Percentiles rank a stretch among this genome's conserved stretches.
phyloP scores from a whole-genome alignment of 2,888 invertebrate species.

The Therioaphis trifolii region DNA sequence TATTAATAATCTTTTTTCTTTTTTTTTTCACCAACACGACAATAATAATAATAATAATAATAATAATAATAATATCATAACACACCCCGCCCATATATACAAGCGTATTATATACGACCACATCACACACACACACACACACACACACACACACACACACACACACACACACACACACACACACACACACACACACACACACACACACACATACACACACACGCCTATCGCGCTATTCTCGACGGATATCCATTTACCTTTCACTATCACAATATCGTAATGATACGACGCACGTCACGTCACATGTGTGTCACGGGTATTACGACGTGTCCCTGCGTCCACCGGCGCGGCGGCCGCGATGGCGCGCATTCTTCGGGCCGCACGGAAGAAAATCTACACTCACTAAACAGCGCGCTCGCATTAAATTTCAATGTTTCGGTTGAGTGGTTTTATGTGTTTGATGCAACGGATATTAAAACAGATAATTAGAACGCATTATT shows the following conservation, averaged over 20 bases:
- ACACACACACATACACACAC: background rate
- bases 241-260: background rate
- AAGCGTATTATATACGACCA: background rate
- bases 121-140: background rate
- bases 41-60: too few species aligned
- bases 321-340: background rate
- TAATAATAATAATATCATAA: too few species aligned
- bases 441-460: slow-evolving; percentile 53
- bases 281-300: background rate
- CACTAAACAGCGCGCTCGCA: slow-evolving; percentile 1
- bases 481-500: slow-evolving; percentile 9
- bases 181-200: too few species aligned
- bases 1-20: too few species aligned
- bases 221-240: background rate
- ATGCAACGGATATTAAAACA: background rate
- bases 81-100: too few species aligned
- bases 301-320: background rate
- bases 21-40: too few species aligned
- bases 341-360: background rate
- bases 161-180: too few species aligned
- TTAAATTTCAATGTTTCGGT: slow-evolving; percentile 45
- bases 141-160: background rate
- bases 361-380: background rate
- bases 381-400: background rate
- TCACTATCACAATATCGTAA: background rate